Evolutionary conservation across 2,797 vertebrate species (phyloP), one percentile per base, ranked within the genome.

Genomic region (Peromyscus melanophrys): DNA sequence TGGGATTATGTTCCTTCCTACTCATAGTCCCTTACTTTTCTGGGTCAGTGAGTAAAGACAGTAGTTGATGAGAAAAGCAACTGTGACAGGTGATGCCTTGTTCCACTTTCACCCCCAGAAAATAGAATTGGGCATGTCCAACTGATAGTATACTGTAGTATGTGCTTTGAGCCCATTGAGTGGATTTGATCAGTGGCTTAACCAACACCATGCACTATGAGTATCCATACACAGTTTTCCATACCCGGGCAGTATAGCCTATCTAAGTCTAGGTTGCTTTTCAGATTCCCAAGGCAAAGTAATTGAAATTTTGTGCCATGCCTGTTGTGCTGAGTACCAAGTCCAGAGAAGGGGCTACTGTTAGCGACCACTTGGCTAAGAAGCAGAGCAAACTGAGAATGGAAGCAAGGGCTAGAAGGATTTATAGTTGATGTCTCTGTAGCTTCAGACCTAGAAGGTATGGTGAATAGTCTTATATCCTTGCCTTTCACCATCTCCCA

Each of bases 391-490:
- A 93, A 94, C 19, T 93, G 84, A 88, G 34, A 77, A 81, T 6
- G 29, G 85, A 57, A 23, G n/a, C 37, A 7, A 69, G 14, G 31
- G 21, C 1, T 25, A 14, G 40, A 85, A 11, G 37, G 37, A 16
- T 9, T 31, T 80, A 10, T 2, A 73, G 55, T 65, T 65, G 31
- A 19, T 43, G 46, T 75, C 6, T 27, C 6, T 55, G 9, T 23
- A 96, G 95, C 92, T 88, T 21, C 37, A 75, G 25, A 4, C 88
- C 95, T 6, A 57, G 89, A 85, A 96, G 97, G 96, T 83, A 96
- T 85, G 9, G 11, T 31, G 34, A 89, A 2, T 63, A 23, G 69
- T 34, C 17, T 40, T 11, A 11, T 0, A 69, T 49, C 2, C 49
- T 49, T 49, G 43, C 19, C 43, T 52, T n/a, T 90, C 31, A n/a